Percentiles rank a stretch among this genome's conserved stretches.
Evolutionary conservation across 2,888 invertebrate species (phyloP).

Genomic region (Conomelus anceps): DNA sequence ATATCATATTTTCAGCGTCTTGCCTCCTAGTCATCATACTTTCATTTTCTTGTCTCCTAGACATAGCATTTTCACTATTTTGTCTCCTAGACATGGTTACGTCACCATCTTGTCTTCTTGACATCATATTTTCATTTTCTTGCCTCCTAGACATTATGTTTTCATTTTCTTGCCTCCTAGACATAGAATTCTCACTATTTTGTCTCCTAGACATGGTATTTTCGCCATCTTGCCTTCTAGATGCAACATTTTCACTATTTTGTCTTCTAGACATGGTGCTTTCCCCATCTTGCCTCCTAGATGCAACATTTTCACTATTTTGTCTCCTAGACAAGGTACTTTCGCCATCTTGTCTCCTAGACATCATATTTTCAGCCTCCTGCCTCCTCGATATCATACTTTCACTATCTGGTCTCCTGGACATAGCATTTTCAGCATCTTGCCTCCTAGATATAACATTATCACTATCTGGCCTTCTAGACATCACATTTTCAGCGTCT

Average conservation of each 20-base stretch:
- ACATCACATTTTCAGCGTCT: neutral
- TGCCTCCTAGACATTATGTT: neutral
- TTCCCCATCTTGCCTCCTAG: neutral
- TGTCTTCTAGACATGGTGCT: neutral
- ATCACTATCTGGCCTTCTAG: too few relatives aligned
- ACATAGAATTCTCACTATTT: neutral
- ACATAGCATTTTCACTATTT: neutral
- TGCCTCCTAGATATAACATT: too few relatives aligned
- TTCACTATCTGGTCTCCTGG: neutral
- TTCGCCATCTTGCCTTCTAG: neutral
- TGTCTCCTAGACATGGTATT: neutral
- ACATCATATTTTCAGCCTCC: neutral
- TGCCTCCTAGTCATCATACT: neutral
- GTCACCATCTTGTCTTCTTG: neutral
- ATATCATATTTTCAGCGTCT: neutral
- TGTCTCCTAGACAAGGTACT: neutral
- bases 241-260: neutral
- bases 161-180: neutral
- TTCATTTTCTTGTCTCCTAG: neutral
- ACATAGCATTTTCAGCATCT: neutral
- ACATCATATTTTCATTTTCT: slow-evolving; percentile 1
- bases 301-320: neutral
- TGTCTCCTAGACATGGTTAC: neutral
- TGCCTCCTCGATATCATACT: neutral
- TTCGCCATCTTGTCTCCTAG: neutral